Conservation (phyloP, 2,113 vertebrate genomes). For the Macaca nemestrina region DNA sequence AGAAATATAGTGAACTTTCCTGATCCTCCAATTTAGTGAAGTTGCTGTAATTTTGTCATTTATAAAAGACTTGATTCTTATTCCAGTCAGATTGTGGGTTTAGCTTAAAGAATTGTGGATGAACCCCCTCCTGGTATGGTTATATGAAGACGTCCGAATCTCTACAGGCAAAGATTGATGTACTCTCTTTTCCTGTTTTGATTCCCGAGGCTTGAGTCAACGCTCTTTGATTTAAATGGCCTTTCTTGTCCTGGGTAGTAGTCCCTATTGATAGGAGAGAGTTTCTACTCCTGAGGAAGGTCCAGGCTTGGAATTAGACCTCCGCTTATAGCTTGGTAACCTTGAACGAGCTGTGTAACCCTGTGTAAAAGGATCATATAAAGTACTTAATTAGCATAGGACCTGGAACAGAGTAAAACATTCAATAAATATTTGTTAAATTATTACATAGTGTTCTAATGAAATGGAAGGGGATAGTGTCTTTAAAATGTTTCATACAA, state of each 20-base stretch:
- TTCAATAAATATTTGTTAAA: background rate
- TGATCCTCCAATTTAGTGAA: background rate
- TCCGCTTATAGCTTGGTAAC: background rate
- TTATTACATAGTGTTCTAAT: background rate
- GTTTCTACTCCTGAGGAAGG: background rate
- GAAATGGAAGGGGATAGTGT: background rate
- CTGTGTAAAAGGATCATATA: background rate
- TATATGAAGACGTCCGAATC: background rate
- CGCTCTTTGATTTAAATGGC: constrained; percentile 55
- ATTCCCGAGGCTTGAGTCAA: constrained; percentile 35
- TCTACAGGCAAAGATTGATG: background rate
- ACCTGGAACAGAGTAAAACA: background rate
- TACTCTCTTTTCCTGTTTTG: constrained; percentile 56
- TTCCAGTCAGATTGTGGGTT: constrained; percentile 39
- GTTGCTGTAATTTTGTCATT: background rate
- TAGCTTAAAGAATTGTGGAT: background rate
- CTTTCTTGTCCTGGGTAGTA: background rate
- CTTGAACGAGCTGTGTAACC: background rate
- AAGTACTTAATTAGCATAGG: background rate
- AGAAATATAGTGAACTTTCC: background rate
- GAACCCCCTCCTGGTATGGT: background rate
- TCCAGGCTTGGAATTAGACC: background rate
- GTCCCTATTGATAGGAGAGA: background rate
- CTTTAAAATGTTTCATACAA: background rate
- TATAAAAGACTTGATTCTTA: background rate